Percentiles rank a stretch among this genome's conserved stretches.
phyloP scores from a whole-genome alignment of 2,113 vertebrate genomes.

The Anseranas semipalmata region DNA sequence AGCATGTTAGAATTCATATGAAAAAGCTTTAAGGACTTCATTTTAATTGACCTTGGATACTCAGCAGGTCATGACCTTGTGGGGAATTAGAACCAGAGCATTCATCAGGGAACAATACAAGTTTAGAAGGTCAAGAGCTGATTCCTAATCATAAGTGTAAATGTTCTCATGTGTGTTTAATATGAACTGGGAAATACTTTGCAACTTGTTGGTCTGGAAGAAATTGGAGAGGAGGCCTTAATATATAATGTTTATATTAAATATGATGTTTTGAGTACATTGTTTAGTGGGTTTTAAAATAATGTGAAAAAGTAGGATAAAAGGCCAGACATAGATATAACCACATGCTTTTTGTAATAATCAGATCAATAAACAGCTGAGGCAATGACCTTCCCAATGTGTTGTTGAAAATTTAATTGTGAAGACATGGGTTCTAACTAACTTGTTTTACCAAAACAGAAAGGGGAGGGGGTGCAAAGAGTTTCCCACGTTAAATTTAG shows the following conservation, averaged over 20 bases:
- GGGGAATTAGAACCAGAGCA: slow-evolving; percentile 36
- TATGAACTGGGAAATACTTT: slow-evolving; percentile 39
- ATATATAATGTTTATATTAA: background rate
- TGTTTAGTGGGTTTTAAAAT: background rate
- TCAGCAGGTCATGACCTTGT: slow-evolving; percentile 44
- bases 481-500: slow-evolving; percentile 66
- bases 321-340: background rate
- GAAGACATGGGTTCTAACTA: slow-evolving; percentile 29
- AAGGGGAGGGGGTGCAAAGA: slow-evolving; percentile 28
- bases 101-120: slow-evolving; percentile 47
- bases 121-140: slow-evolving; percentile 55
- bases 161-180: slow-evolving; percentile 51
- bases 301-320: background rate
- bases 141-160: slow-evolving; percentile 42
- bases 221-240: slow-evolving; percentile 3
- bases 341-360: background rate
- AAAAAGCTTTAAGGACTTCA: slow-evolving; percentile 55
- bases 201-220: slow-evolving; percentile 36
- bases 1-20: slow-evolving; percentile 44
- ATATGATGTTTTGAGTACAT: background rate
- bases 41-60: slow-evolving; percentile 61
- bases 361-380: slow-evolving; percentile 51
- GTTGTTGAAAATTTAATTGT: slow-evolving; percentile 52
- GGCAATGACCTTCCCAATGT: slow-evolving; percentile 4
- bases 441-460: slow-evolving; percentile 54